phyloP scores from a whole-genome alignment of 2,888 invertebrate genomes.

The Mycalesis mineus region DNA sequence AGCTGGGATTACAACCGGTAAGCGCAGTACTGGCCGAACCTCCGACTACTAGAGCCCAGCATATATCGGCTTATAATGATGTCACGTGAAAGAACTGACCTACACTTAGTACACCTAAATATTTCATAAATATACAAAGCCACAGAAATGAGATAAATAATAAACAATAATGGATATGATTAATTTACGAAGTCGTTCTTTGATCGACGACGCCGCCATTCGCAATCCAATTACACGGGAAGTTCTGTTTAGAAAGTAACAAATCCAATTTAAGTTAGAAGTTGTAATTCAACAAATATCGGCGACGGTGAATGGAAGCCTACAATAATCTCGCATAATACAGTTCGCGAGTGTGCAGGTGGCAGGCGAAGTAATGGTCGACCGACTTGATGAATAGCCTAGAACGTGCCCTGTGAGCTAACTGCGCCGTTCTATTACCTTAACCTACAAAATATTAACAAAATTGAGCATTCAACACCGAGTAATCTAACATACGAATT shows the following conservation, averaged over 20 bases:
- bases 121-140: no score
- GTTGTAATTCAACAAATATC: conserved; percentile 53
- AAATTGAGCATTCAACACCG: conserved; percentile 4
- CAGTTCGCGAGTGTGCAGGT: conserved; percentile 28
- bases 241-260: neutral
- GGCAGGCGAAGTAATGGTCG: conserved; percentile 3
- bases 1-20: no score
- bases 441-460: conserved; percentile 1
- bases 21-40: no score
- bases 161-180: no score
- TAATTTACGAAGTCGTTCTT: no score
- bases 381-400: conserved; percentile 36
- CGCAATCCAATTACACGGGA: neutral
- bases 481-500: conserved; percentile 3
- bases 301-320: conserved; percentile 53
- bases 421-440: conserved; percentile 1
- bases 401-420: conserved; percentile 32
- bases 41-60: no score
- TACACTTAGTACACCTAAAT: no score
- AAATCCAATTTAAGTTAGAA: conserved; percentile 18
- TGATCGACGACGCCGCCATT: neutral
- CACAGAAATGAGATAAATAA: no score
- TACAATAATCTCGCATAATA: conserved; percentile 63
- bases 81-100: no score
- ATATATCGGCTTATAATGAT: no score